Evolutionary conservation across 2,888 invertebrate species (phyloP).

Genomic region (Dryococelus australis): DNA sequence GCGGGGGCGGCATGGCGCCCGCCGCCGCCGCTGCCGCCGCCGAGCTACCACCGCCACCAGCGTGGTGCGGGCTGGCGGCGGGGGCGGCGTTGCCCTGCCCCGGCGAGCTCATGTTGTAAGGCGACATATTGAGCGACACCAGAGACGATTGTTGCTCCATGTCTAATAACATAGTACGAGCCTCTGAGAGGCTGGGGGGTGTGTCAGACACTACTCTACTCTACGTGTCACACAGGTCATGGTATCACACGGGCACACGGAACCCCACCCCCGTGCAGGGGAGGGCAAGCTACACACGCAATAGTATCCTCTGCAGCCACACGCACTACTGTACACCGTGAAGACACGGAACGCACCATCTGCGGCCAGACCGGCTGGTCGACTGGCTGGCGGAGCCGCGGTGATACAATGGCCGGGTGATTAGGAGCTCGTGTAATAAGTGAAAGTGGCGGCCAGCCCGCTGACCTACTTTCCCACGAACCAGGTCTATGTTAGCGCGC

Average conservation of each 20-base stretch:
- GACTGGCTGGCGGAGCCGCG: slow-evolving; percentile 63
- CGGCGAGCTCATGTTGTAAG: slow-evolving; percentile 79
- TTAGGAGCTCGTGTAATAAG: slow-evolving; percentile 83
- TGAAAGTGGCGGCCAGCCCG: slow-evolving; percentile 73
- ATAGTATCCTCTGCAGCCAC: not conserved
- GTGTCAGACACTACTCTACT: no score
- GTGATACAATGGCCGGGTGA: slow-evolving; percentile 74
- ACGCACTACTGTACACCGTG: not conserved
- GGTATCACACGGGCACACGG: not conserved
- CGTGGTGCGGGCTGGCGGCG: slow-evolving; percentile 32
- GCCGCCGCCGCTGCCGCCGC: slow-evolving; percentile 28
- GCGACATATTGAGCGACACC: slow-evolving; percentile 89
- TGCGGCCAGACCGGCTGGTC: slow-evolving; percentile 59
- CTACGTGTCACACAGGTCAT: not conserved
- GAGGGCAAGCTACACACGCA: slow-evolving; percentile 31
- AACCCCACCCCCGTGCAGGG: slow-evolving; percentile 20
- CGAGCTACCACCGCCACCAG: slow-evolving; percentile 5
- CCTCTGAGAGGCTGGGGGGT: not conserved
- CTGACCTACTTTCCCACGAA: slow-evolving; percentile 87
- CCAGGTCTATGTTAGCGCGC: slow-evolving; percentile 87
- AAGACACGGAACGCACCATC: slow-evolving; percentile 22
- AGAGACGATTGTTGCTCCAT: slow-evolving; percentile 77
- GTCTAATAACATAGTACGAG: slow-evolving; percentile 71
- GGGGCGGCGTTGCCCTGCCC: slow-evolving; percentile 68
- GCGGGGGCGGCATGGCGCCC: slow-evolving; percentile 54